Evolutionary conservation across 2,888 invertebrate genomes (phyloP).

Genomic region (Dryococelus australis): DNA sequence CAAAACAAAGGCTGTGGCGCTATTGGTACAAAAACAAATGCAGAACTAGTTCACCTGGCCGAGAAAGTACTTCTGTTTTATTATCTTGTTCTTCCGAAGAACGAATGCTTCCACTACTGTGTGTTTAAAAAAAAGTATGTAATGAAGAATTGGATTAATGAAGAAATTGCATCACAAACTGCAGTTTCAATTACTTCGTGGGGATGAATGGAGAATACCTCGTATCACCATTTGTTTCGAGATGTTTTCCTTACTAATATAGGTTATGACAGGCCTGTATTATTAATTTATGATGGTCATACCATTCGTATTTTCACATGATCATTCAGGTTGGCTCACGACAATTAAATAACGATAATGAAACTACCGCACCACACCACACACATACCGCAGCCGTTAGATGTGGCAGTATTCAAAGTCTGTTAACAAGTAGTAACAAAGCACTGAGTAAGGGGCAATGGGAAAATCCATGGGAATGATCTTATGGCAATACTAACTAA

Average conservation of each 20-base stretch:
- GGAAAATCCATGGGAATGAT: not conserved
- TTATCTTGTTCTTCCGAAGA: not conserved
- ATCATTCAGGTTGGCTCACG: not conserved
- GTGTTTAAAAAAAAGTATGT: conserved; percentile 2
- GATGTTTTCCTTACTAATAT: not conserved
- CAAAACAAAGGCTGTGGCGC: not conserved
- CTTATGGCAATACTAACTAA: not conserved
- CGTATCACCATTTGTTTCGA: not conserved
- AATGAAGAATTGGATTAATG: not conserved
- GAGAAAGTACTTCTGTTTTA: not conserved
- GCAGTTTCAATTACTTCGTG: not conserved
- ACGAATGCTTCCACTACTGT: conserved; percentile 13
- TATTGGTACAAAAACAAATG: not conserved
- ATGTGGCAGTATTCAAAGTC: not conserved
- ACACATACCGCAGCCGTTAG: not conserved
- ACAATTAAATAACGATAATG: not conserved
- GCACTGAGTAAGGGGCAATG: not conserved
- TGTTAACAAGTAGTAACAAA: not conserved
- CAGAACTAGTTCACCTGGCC: conserved; percentile 8
- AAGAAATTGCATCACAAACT: not conserved
- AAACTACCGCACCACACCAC: conserved; percentile 1
- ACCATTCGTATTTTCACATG: not conserved
- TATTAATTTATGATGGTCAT: conserved; percentile 18
- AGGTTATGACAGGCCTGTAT: not conserved
- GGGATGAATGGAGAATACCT: not conserved